Evolutionary conservation across 2,797 vertebrate species (phyloP), one percentile per base, ranked within the genome.

Genomic region (Australoheros facetus): DNA sequence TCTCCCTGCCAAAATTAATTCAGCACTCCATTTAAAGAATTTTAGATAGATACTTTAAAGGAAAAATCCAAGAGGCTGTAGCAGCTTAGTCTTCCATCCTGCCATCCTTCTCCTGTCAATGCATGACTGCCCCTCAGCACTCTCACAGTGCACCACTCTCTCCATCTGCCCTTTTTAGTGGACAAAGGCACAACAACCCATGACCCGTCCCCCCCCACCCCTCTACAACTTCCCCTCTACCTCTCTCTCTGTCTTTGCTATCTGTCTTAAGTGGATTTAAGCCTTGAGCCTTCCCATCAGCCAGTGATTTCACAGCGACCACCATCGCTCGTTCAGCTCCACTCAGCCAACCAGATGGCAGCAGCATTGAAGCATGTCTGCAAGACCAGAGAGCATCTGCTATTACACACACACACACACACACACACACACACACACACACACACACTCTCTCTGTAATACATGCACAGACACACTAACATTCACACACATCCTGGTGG

Each of bases 291-390:
- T 78, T 78, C 56, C 80, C 82, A 54, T 76, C 64, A 87, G 83
- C 88, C 87, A 84, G 84, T 88, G 79, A 84, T 80, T 88, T 86
- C 81, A 82, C 81, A 78, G 84, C 4, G 51, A 79, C 86, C 87
- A 81, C 74, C 76, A 74, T 79, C 80, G 81, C 37, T 77, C 89
- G 88, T 81, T 88, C 71, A 87, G 87, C 73, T 57, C 72, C 71
- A 73, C 72, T 86, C 87, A 89, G 81, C 86, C 90, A 93, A 93
- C 90, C 94, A 94, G 93, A 95, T 93, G 94, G 94, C 87, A 91
- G 88, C 81, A 80, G 84, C 88, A 92, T n/a, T 90, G 87, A 81
- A 92, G 88, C 91, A 85, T 90, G 87, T 88, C 89, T 81, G 58
- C 60, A 58, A 80, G 75, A 84, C 77, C 80, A 79, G 79, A 75